Evolutionary conservation across 2,113 vertebrate genomes (phyloP).

Genomic region (Rhinopomastus cyanomelas): DNA sequence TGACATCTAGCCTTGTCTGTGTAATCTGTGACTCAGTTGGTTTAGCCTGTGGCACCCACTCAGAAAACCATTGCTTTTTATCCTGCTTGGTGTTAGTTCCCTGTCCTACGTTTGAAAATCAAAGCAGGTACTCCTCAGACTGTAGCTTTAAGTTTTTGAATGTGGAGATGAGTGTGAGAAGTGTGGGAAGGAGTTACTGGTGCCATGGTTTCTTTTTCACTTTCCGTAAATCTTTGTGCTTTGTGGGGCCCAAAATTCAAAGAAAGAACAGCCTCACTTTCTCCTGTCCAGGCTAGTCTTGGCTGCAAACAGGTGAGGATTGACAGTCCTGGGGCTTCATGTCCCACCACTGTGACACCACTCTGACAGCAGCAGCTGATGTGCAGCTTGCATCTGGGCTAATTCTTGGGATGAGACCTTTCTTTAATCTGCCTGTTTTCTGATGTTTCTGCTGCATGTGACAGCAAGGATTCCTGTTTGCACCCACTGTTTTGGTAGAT

Average conservation of each 20-base stretch:
- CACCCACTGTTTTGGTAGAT: background rate
- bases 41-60: background rate
- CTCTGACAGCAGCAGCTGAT: background rate
- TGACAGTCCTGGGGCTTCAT: background rate
- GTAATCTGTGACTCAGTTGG: background rate
- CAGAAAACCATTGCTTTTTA: background rate
- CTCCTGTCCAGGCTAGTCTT: background rate
- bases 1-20: background rate
- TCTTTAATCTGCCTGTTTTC: background rate
- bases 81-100: background rate
- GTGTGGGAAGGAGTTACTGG: background rate
- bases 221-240: background rate
- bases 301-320: background rate
- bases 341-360: background rate
- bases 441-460: background rate
- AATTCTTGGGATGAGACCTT: background rate
- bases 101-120: background rate
- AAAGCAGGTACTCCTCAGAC: background rate
- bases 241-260: background rate
- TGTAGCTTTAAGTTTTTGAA: background rate
- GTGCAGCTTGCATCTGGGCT: background rate
- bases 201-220: background rate
- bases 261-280: background rate
- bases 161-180: background rate
- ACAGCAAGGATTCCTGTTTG: background rate